Conservation (phyloP, 1,140 invertebrate species). For the Holcopasites calliopsidis region DNA sequence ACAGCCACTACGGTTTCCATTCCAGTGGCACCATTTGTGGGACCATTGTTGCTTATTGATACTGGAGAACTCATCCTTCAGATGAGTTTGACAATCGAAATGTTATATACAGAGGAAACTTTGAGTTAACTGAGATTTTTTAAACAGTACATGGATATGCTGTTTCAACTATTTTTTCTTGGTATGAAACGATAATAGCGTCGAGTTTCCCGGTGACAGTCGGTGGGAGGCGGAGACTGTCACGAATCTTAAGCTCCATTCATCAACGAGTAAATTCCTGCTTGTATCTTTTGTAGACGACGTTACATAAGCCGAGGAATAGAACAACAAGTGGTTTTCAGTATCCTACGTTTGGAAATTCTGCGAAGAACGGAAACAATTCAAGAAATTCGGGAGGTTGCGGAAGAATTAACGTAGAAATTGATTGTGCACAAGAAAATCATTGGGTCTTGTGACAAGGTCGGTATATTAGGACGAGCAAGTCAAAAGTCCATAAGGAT, state of each 20-base stretch:
- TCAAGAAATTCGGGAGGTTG: too few species aligned
- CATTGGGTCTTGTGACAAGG: too few species aligned
- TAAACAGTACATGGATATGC: slow-evolving; percentile 23
- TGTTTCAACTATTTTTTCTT: not conserved
- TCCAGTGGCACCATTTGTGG: slow-evolving; percentile 66
- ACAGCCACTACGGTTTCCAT: slow-evolving; percentile 86
- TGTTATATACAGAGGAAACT: not conserved
- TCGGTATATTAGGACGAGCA: too few species aligned
- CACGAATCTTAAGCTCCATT: slow-evolving; percentile 61
- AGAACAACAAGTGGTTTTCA: slow-evolving; percentile 11
- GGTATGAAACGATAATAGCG: slow-evolving; percentile 33
- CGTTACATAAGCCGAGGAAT: slow-evolving; percentile 11
- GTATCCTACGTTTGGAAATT: not conserved
- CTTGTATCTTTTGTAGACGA: not conserved
- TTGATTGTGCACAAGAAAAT: too few species aligned
- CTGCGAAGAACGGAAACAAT: too few species aligned
- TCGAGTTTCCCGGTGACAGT: slow-evolving; percentile 44
- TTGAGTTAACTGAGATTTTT: not conserved
- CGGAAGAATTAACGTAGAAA: too few species aligned
- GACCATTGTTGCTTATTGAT: slow-evolving; percentile 68
- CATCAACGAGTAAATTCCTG: slow-evolving; percentile 9
- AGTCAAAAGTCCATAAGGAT: too few species aligned
- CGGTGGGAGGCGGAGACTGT: slow-evolving; percentile 69
- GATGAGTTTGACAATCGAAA: not conserved
- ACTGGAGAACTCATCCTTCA: slow-evolving; percentile 72